phyloP scores from a whole-genome alignment of 2,113 vertebrate genomes.

The Nyctereutes procyonoides region DNA sequence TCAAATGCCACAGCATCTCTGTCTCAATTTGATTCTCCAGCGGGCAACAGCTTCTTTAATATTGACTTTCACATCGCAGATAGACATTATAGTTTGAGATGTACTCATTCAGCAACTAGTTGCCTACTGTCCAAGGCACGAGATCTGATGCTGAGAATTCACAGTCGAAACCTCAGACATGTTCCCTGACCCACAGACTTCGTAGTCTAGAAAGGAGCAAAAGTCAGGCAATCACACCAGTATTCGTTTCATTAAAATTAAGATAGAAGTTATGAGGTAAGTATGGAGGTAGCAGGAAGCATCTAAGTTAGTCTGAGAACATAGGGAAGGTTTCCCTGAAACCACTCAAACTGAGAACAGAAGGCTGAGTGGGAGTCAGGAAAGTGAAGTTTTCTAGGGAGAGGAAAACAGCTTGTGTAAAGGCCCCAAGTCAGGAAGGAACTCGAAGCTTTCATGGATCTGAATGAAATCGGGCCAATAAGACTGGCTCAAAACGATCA shows the following conservation, averaged over 20 bases:
- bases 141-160: neutral
- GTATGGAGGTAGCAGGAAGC: neutral
- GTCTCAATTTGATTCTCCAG: neutral
- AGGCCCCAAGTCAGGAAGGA: neutral
- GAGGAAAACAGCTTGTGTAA: neutral
- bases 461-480: neutral
- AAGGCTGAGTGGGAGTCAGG: conserved; percentile 48
- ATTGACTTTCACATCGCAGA: neutral
- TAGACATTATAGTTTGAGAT: neutral
- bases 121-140: neutral
- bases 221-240: neutral
- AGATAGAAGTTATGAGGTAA: neutral
- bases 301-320: neutral
- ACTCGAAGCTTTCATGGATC: neutral
- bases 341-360: conserved; percentile 49
- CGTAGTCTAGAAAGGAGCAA: neutral
- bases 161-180: neutral
- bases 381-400: neutral
- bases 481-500: neutral
- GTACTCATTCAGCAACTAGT: neutral
- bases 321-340: neutral
- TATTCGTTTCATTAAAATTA: conserved; percentile 37
- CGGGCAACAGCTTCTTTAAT: neutral
- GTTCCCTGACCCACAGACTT: neutral
- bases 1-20: neutral